Base-by-base conservation (phyloP, 2,113 vertebrate species). In the Podarcis raffonei region DNA sequence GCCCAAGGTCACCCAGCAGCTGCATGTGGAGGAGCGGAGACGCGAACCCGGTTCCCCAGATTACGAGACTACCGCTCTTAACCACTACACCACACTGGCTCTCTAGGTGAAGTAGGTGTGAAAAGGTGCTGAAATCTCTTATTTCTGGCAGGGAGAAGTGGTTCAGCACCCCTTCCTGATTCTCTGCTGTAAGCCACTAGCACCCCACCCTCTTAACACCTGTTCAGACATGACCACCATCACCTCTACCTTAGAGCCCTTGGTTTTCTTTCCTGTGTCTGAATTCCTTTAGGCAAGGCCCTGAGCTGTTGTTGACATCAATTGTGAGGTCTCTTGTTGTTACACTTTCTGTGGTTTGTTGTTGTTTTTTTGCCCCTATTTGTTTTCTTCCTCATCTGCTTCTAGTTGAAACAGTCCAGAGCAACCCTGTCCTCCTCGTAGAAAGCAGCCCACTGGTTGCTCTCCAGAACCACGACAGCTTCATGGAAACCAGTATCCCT, bases 401-500 rank as follows among this genome's bases (percentile, higher is more conserved):
- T 98, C 95, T 86, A 99, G 98, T 98, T 81, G 98, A 99, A 96
- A 98, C 98, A 80, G 96, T 99, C 96, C 99, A 99, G 97, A 98
- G 97, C 97, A 98, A 98, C 94, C 98, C 98, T 48, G 97, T 98
- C 95, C 98, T 99, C 93, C 97, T 99, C 95, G 96, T 98, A 97
- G 98, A 99, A 95, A 95, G 97, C 66, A 96, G 93, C 90, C 95
- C 96, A 88, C 93, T 95, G 95, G 89, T 93, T 96, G 94, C 97
- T 86, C 96, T 97, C 82, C 98, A 98, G 92, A 96, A 93, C 92
- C 97, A 97, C 95, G 98, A 95, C 93, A 97, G 97, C 97, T 97
- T 98, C 98, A 98, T 98, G 97, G 98, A 99, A 97, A 99, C 98
- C 96, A 98, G 98, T 97, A 98, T 99, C 95, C 98, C 98, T 0